phyloP scores from a whole-genome alignment of 2,113 vertebrate genomes.

The Emydura subglobosa region DNA sequence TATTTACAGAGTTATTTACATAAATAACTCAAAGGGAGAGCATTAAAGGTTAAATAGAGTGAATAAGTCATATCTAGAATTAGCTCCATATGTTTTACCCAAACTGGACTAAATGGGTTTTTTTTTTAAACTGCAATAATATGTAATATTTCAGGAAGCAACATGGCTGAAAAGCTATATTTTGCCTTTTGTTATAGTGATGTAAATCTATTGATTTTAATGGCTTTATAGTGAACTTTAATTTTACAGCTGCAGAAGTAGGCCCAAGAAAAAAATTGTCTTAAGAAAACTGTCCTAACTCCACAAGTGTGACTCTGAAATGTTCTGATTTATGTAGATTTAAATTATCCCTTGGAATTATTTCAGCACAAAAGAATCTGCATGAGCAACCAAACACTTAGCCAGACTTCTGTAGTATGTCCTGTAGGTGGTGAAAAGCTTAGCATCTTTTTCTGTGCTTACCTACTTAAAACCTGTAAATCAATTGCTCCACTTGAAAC shows the following conservation, averaged over 20 bases:
- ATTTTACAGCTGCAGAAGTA: background rate
- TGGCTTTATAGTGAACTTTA: background rate
- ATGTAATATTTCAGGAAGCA: background rate
- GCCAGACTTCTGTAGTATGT: slow-evolving; percentile 59
- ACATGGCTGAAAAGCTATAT: background rate
- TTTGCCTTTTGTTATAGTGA: slow-evolving; percentile 2
- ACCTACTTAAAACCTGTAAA: slow-evolving; percentile 50
- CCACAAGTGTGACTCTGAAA: slow-evolving; percentile 10
- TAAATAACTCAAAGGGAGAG: background rate
- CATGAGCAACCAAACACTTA: slow-evolving; percentile 55
- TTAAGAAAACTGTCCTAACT: background rate
- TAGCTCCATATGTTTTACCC: background rate
- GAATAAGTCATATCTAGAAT: background rate
- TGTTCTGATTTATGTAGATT: slow-evolving; percentile 37
- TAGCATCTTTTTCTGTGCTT: slow-evolving; percentile 62
- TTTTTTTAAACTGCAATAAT: background rate
- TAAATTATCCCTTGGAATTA: slow-evolving; percentile 62
- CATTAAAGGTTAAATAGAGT: background rate
- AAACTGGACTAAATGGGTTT: background rate
- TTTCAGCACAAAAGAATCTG: slow-evolving; percentile 23
- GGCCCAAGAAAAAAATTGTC: background rate
- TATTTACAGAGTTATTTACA: background rate
- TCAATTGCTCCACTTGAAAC: slow-evolving; percentile 53
- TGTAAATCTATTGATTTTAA: background rate
- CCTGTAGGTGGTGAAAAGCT: slow-evolving; percentile 62